Base-by-base conservation (phyloP, 1,140 invertebrate genomes). In the Chrysomallon squamiferum region DNA sequence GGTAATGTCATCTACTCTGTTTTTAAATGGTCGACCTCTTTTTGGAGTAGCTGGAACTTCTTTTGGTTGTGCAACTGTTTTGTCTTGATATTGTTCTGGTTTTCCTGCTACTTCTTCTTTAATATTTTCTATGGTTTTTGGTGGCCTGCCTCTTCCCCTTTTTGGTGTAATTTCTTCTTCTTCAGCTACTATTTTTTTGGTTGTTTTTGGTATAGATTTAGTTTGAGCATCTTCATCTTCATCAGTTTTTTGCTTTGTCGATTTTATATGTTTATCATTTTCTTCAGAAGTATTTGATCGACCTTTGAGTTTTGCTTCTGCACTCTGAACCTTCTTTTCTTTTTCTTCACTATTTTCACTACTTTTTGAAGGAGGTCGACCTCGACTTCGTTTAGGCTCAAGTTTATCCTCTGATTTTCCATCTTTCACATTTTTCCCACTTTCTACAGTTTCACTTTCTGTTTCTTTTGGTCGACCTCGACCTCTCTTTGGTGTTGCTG, bases 261-360 rank as follows among this genome's bases (percentile, higher is more conserved):
- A 15, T 41, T 32, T 54, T 15, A 27, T 27, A 2, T 18, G 60
- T 30, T 38, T 50, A 27, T 18, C 35, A 32, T 63, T 56, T 54
- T 33, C 49, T 49, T 35, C n/a, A n/a, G 20, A n/a, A 32, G 25
- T 18, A 30, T 41, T 9, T 35, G 20, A 47, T n/a, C 18, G 29
- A 18, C 60, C 59, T 29, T 45, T 45, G 6, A 38, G 35, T 38
- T 38, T 38, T 5, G 6, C 15, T n/a, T 65, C 62, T 43, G 38
- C 38, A 33, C 67, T 68, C 47, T 68, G 65, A 68, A 41, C 45
- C 61, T 22, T 66, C 65, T 57, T 73, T 72, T 32, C 56, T 69
- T 49, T 52, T 20, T 43, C 63, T 66, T 50, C 66, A 41, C 35
- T 45, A 60, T 41, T 61, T 61, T 38, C 35, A 38, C 15, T 38